Evolutionary conservation across 2,888 invertebrate species (phyloP).

Genomic region (Hofmannophila pseudospretella): DNA sequence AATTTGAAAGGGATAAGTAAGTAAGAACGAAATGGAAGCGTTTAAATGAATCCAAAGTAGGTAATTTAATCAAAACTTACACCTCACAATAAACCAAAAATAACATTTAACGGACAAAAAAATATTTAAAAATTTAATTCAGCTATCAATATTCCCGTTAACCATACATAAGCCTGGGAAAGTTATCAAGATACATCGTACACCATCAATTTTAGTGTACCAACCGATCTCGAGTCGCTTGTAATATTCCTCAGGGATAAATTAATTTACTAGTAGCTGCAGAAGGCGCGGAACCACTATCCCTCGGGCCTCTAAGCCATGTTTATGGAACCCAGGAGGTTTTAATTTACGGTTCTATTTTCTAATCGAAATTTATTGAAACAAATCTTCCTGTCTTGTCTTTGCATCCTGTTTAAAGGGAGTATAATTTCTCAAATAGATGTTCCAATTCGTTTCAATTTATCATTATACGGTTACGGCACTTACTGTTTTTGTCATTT

Average conservation of each 20-base stretch:
- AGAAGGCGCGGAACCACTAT: conserved; percentile 46
- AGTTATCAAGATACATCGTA: neutral
- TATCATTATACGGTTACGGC: too few species aligned
- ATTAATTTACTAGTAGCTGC: conserved; percentile 59
- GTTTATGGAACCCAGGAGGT: conserved; percentile 51
- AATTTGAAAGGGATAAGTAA: too few species aligned
- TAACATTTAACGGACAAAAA: too few species aligned
- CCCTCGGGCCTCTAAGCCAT: conserved; percentile 42
- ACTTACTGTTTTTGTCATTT: too few species aligned
- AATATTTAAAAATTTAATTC: too few species aligned
- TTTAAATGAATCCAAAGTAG: too few species aligned
- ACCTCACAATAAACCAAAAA: too few species aligned
- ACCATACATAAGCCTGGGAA: neutral
- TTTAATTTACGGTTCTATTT: conserved; percentile 47
- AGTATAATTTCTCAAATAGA: neutral
- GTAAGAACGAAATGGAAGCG: too few species aligned
- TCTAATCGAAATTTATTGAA: conserved; percentile 32
- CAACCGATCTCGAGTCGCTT: conserved; percentile 9
- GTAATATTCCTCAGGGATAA: conserved; percentile 54
- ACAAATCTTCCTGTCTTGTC: neutral
- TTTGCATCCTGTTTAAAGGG: neutral
- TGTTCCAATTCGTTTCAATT: too few species aligned
- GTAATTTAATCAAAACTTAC: too few species aligned
- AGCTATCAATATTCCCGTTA: too few species aligned
- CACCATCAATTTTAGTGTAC: conserved; percentile 3